phyloP scores from a whole-genome alignment of 2,797 vertebrate genomes.

The Uromys caudimaculatus region DNA sequence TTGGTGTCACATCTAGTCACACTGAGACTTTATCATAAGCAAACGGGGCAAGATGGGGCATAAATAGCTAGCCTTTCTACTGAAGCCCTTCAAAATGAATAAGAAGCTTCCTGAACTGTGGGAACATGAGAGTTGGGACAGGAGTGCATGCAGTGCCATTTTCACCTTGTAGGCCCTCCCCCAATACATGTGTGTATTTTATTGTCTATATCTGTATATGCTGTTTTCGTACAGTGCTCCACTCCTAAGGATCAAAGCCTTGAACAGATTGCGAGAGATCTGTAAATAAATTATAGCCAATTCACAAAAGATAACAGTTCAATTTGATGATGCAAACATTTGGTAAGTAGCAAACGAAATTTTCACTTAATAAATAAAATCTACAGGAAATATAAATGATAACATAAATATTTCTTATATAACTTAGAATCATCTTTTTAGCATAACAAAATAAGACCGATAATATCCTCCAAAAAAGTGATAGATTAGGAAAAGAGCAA shows the following conservation, averaged over 20 bases:
- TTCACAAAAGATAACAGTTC: constrained; percentile 2
- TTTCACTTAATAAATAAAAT: constrained; percentile 7
- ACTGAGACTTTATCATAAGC: not conserved
- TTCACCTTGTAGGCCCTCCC: no score
- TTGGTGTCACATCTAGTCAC: not conserved
- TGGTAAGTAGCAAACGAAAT: not conserved
- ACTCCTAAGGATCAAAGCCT: not conserved
- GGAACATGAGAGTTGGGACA: not conserved
- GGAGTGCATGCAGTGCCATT: not conserved
- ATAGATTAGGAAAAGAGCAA: not conserved
- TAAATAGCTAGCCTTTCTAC: not conserved
- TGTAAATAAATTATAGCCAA: constrained; percentile 3
- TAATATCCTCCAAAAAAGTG: not conserved
- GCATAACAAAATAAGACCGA: not conserved
- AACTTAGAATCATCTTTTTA: not conserved
- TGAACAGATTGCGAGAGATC: not conserved
- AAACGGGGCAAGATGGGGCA: not conserved
- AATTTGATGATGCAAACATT: not conserved
- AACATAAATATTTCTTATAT: not conserved
- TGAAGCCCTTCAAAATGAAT: not conserved
- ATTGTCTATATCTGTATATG: not conserved
- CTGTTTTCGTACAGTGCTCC: not conserved
- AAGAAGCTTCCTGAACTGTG: not conserved
- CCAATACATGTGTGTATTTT: not conserved
- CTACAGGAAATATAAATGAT: not conserved